Base-by-base conservation (phyloP, 1,140 invertebrate species). In the Zaprionus ornatus region DNA sequence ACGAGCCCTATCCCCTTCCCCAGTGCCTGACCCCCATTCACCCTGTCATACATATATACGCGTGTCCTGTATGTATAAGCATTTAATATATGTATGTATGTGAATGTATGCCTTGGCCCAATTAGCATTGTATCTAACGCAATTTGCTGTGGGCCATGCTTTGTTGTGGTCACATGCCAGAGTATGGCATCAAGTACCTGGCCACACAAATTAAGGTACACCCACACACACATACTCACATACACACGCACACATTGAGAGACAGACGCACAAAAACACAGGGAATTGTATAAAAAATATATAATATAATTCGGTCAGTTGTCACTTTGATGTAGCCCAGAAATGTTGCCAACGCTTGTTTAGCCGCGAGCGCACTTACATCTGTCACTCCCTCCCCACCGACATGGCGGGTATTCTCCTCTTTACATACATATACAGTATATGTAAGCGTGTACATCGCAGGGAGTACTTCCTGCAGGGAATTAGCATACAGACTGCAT, bases 401-500 rank as follows among this genome's bases (percentile, higher is more conserved):
- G 1, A n/a, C 40, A 45, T 45, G 35, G 6, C 40, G 6, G n/a
- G n/a, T 1, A 2, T 42, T 2, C 7, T 42, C 40, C 25, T 62
- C 10, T 42, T 29, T 59, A 29, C 23, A 40, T 37, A 50, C 25
- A 74, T 52, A 19, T 45, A 37, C 52, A 4, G n/a, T 66, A 29
- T 56, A 12, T 65, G 35, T 45, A 42, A 9, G n/a, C 35, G 35
- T 40, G 25, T 29, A 56, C 23, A 55, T 55, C 17, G 48, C 48
- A 69, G 57, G 21, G 72, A 70, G 72, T 50, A 48, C 66, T 74
- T 77, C 71, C 84, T 88, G 85, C 78, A 71, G 85, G 85, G 84
- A 88, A 88, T 88, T 88, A 88, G 78, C 84, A 88, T 88, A 80
- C 75, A 82, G 74, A 68, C 77, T 72, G 62, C 74, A 74, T 57